Conservation (phyloP, 2,113 vertebrate genomes). For the human region DNA sequence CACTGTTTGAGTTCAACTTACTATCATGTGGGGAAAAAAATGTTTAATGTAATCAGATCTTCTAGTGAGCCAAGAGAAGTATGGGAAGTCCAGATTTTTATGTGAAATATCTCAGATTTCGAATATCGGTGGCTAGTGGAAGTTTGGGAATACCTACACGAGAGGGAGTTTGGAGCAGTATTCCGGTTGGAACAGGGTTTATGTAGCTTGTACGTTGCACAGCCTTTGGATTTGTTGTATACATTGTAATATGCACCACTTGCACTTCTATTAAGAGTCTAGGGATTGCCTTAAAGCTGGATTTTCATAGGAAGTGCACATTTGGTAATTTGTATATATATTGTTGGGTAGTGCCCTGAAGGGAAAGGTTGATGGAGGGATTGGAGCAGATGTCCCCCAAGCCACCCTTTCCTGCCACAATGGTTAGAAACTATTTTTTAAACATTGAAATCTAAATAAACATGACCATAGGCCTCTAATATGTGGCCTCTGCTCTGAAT, state of each 20-base stretch:
- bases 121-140: neutral
- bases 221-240: neutral
- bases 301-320: neutral
- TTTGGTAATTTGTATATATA: neutral
- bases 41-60: neutral
- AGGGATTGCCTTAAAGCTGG: neutral
- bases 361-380: neutral
- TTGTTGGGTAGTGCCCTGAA: neutral
- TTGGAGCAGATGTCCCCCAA: neutral
- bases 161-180: neutral
- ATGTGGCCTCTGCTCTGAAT: neutral
- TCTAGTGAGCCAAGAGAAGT: neutral
- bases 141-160: neutral
- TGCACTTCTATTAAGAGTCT: neutral
- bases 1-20: neutral
- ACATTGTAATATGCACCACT: rapidly evolving
- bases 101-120: neutral
- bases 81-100: neutral
- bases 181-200: neutral
- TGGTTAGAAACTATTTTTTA: neutral
- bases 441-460: neutral
- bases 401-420: neutral
- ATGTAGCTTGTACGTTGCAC: neutral
- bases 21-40: neutral
- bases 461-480: neutral